phyloP scores from a whole-genome alignment of 2,888 invertebrate genomes.

The Callyntrura sp. region DNA sequence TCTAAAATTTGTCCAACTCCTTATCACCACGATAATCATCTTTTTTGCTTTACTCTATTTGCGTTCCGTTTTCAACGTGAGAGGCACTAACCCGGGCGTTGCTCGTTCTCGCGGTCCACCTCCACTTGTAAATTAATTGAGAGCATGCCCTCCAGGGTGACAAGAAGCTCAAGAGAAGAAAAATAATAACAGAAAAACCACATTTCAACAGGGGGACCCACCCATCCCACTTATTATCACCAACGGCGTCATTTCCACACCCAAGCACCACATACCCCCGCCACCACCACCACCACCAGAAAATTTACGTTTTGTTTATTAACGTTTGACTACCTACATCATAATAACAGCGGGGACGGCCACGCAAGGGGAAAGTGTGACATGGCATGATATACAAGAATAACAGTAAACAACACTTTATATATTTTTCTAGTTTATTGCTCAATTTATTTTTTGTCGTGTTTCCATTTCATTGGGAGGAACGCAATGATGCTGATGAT shows the following conservation, averaged over 20 bases:
- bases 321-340: no score
- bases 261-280: no score
- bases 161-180: slow-evolving; percentile 47
- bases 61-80: no score
- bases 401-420: not conserved
- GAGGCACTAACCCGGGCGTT: not conserved
- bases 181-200: slow-evolving; percentile 16
- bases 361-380: not conserved
- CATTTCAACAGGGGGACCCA: not conserved
- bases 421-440: not conserved
- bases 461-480: not conserved
- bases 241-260: no score
- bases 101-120: not conserved
- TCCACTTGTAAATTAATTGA: slow-evolving; percentile 43
- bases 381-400: not conserved
- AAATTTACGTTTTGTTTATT: no score
- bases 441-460: not conserved
- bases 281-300: no score
- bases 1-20: not conserved
- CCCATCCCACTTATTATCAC: no score
- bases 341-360: no score
- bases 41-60: not conserved
- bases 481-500: not conserved
- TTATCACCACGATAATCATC: no score
- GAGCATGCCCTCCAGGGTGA: slow-evolving; percentile 56